phyloP scores from a whole-genome alignment of 2,797 vertebrate species.

The Ctenopoma multispine region DNA sequence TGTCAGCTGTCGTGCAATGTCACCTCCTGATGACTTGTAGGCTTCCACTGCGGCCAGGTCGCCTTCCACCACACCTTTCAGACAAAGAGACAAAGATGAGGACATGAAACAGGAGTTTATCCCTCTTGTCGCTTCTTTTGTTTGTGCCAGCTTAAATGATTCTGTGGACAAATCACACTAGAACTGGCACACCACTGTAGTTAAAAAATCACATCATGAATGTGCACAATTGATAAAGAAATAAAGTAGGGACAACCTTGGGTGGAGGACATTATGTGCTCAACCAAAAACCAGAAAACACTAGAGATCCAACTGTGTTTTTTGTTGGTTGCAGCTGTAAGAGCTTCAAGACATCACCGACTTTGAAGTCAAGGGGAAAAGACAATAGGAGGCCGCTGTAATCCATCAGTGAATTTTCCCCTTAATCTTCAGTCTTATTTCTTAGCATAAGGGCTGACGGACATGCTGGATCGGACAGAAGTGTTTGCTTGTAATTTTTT shows the following conservation, averaged over 20 bases:
- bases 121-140: not conserved
- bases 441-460: conserved; percentile 17
- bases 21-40: conserved; percentile 95
- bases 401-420: conserved; percentile 31
- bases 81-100: conserved; percentile 8
- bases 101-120: not conserved
- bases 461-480: conserved; percentile 20
- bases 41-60: conserved; percentile 96
- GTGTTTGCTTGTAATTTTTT: conserved; percentile 21
- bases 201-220: not conserved
- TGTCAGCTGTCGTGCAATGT: conserved; percentile 95
- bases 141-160: not conserved
- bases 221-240: not conserved
- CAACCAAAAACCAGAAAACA: conserved; percentile 37
- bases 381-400: conserved; percentile 47
- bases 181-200: not conserved
- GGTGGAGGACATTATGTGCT: conserved; percentile 42
- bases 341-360: conserved; percentile 32
- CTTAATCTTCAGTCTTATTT: conserved; percentile 41
- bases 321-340: conserved; percentile 49
- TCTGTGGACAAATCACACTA: not conserved
- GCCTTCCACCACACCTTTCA: conserved; percentile 95
- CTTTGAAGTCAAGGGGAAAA: conserved; percentile 58
- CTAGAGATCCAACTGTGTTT: conserved; percentile 37
- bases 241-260: conserved; percentile 25